Evolutionary conservation across 2,888 invertebrate species (phyloP), one percentile per base, ranked within the genome.

Genomic region (Matsumyia berberina): DNA sequence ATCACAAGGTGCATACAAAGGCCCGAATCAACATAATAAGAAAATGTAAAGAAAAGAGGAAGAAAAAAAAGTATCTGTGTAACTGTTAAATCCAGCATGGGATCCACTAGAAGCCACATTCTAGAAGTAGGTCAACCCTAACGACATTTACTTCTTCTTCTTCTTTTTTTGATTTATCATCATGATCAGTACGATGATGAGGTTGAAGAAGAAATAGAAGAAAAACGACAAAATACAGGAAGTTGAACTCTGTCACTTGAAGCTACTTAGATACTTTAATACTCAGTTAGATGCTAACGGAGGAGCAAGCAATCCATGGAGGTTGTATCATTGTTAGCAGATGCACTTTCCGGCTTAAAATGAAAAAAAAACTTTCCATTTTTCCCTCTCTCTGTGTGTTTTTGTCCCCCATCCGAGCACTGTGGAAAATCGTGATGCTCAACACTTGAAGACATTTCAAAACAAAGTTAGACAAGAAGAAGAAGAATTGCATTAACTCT

Each of bases 101-200:
- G 51, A 82, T 58, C 72, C 67, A 66, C 31, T 35, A 51, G 78
- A 72, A 66, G 73, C 67, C 73, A 55, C 83, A 73, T 78, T 62
- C 62, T 17, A 39, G 8, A 83, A 83, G 73, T 83, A 74, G 83
- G 83, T 79, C 83, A 83, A 83, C 83, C 83, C 83, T 83, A 83
- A 83, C 83, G 83, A 83, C 79, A 79, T 83, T 81, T 82, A 57
- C 73, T 62, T n/a, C n/a, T n/a, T n/a, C n/a, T n/a, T n/a, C n/a
- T n/a, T n/a, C n/a, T n/a, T n/a, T 69, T 69, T 83, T 64, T 74
- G 62, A 79, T 83, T 83, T 79, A 79, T 79, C 79, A 44, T 39
- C 57, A 57, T 51, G 79, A 83, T 83, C 77, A 72, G 70, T 55
- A 76, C 53, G 35, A 57, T 58, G 67, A 39, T 17, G 77, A 77